Evolutionary conservation across 2,888 invertebrate species (phyloP), one percentile per base, ranked within the genome.

Genomic region (Dryobota labecula): DNA sequence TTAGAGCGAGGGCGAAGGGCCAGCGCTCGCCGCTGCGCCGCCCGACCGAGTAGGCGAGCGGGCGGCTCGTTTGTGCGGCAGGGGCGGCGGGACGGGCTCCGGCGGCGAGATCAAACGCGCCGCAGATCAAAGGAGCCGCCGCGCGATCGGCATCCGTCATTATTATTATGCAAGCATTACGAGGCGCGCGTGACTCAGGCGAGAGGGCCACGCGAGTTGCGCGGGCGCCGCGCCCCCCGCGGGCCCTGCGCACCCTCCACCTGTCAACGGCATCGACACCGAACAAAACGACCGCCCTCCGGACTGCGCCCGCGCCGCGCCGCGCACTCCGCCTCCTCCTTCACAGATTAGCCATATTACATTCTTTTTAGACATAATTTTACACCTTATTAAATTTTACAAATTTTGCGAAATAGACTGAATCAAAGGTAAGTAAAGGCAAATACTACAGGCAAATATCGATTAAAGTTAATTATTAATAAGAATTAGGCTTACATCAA

Each of bases 81-180:
- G 94, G 94, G 94, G 94, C 94, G 92, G 92, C 91, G 93, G 91
- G 94, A 93, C 94, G 94, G 94, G 94, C 94, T 93, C 92, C 90
- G 93, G 92, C 95, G 95, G 95, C 92, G 90, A 95, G 94, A 96
- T 96, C 95, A 95, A 96, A 95, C 89, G 94, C 91, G 90, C 90
- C 92, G 91, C 93, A 93, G 95, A 96, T 96, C 95, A 96, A 96
- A 95, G 95, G 93, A 86, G 93, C 95, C 95, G 95, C 95, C 93
- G 94, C 95, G 95, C 95, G 95, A 96, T 96, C 95, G 95, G 95
- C 95, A 95, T 95, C 95, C 95, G 95, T 96, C 95, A 96, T 96
- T 96, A 96, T 96, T 96, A 96, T 95, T 96, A 96, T 96, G 95
- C 95, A 96, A 96, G 95, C 95, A 96, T 95, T 96, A 96, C 95